Evolutionary conservation across 2,113 vertebrate species (phyloP).

Genomic region (Mugil cephalus): DNA sequence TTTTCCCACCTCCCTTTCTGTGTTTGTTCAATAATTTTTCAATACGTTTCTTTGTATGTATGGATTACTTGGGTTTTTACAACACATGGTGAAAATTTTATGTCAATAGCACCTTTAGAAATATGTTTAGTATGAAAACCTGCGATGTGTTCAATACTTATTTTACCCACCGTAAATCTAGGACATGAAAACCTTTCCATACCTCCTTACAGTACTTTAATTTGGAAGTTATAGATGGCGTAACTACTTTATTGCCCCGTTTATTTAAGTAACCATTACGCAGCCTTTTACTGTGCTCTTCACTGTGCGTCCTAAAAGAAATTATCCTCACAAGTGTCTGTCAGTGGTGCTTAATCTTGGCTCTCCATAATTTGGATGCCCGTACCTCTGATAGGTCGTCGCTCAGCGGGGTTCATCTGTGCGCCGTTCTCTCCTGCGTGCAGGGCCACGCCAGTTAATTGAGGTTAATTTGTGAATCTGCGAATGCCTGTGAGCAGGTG

Average conservation of each 20-base stretch:
- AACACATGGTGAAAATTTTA: no score
- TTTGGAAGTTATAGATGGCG: not conserved
- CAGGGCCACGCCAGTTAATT: slow-evolving; percentile 65
- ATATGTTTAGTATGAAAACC: no score
- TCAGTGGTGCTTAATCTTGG: slow-evolving; percentile 57
- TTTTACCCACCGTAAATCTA: no score
- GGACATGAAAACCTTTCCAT: not conserved
- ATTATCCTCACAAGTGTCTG: slow-evolving; percentile 54
- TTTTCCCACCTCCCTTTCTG: no score
- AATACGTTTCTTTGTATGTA: no score
- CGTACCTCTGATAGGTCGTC: slow-evolving; percentile 45
- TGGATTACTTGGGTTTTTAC: no score
- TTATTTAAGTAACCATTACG: slow-evolving; percentile 14
- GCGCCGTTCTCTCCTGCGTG: slow-evolving; percentile 20
- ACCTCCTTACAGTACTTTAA: not conserved
- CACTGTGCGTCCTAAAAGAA: slow-evolving; percentile 32
- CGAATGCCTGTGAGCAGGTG: slow-evolving; percentile 58
- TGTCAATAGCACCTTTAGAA: no score
- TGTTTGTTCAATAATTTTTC: no score
- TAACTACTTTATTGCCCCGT: not conserved
- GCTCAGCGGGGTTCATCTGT: slow-evolving; percentile 50
- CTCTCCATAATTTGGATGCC: slow-evolving; percentile 57
- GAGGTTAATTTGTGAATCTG: slow-evolving; percentile 69
- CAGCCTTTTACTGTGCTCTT: slow-evolving; percentile 1
- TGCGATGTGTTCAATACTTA: no score